A percentile compares a stretch with the other conserved stretches of the same genome.
phyloP scores from a whole-genome alignment of 2,888 invertebrate genomes.

The Lasioglossum pauxillum region DNA sequence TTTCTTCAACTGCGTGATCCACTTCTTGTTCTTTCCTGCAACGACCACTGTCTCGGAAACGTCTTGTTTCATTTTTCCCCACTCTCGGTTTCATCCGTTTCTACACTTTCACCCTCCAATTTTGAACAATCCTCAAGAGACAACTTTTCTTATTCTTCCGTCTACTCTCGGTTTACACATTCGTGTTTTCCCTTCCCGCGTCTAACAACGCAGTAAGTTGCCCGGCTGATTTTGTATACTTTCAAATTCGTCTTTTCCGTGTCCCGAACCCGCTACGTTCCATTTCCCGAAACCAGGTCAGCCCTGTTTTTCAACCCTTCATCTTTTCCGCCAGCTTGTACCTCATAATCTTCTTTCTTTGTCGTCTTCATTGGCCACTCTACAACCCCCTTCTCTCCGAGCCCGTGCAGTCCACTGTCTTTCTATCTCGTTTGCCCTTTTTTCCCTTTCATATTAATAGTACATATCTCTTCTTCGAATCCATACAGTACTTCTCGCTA shows the following conservation, averaged over 20 bases:
- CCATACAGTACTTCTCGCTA: neutral
- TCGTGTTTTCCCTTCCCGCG: neutral
- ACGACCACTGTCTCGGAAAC: neutral
- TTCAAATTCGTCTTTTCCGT: neutral
- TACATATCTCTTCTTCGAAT: neutral
- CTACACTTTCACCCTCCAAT: neutral
- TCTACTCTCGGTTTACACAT: neutral
- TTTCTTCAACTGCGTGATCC: slow-evolving; percentile 1
- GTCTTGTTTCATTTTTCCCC: neutral
- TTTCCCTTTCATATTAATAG: neutral
- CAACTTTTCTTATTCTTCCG: neutral
- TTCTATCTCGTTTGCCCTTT: neutral
- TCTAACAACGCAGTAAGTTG: neutral
- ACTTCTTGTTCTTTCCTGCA: neutral
- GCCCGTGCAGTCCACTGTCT: neutral
- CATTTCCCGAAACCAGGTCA: neutral
- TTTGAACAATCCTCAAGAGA: neutral
- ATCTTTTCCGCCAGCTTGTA: neutral
- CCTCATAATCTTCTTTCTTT: neutral
- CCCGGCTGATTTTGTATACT: neutral
- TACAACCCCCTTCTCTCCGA: neutral
- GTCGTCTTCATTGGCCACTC: neutral
- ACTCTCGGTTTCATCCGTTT: neutral
- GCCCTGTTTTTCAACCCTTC: neutral
- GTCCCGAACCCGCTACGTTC: neutral